Evolutionary conservation across 92 coral and sea anemone genomes (phyloP).

Genomic region (Parazoanthus swiftii): DNA sequence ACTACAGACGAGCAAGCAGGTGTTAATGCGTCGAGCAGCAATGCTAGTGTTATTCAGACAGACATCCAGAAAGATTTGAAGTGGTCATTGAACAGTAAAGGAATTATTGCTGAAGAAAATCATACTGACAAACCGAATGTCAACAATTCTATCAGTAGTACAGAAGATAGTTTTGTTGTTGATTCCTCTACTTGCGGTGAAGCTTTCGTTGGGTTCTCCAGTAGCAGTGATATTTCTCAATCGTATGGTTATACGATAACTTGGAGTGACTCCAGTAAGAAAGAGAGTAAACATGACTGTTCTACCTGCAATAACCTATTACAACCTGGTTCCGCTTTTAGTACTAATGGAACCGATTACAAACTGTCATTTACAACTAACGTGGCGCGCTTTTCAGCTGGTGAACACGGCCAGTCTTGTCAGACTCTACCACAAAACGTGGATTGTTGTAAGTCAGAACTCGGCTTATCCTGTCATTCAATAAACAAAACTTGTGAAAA

Average conservation of each 20-base stretch:
- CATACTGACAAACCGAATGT: neutral
- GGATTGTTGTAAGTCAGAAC: neutral
- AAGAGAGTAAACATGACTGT: neutral
- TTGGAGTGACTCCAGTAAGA: conserved; percentile 18
- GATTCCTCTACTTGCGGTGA: neutral
- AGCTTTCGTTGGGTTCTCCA: neutral
- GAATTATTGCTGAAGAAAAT: neutral
- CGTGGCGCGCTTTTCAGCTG: neutral
- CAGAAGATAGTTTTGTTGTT: neutral
- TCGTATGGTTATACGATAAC: conserved; percentile 13
- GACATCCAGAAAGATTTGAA: neutral
- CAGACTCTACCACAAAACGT: no score
- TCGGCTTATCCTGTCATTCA: neutral
- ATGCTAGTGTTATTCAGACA: neutral
- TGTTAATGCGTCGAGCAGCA: neutral
- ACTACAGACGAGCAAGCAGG: neutral
- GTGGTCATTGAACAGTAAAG: neutral
- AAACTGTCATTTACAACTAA: neutral
- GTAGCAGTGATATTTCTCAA: neutral
- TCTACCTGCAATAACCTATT: neutral
- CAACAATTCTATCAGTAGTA: neutral
- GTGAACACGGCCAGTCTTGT: neutral
- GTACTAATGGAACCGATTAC: neutral
- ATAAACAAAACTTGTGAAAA: neutral
- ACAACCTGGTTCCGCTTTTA: neutral